phyloP scores from a whole-genome alignment of 2,113 vertebrate species.

The Petrocephalus microphthalmus region DNA sequence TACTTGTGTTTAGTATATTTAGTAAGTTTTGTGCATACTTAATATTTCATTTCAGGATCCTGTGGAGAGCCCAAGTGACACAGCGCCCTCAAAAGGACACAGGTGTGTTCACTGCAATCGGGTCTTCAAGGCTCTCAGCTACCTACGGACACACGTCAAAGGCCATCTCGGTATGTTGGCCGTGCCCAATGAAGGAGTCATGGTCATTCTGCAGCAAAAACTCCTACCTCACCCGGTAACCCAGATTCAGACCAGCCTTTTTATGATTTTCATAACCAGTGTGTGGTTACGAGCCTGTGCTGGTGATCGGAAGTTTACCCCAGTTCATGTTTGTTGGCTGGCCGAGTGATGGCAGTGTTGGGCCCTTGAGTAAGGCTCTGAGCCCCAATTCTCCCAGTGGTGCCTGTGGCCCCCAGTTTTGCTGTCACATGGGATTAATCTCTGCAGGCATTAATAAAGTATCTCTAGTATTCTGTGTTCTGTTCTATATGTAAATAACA shows the following conservation, averaged over 20 bases:
- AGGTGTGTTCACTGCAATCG: constrained; percentile 80
- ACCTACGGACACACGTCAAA: constrained; percentile 79
- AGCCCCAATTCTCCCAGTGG: neutral
- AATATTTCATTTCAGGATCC: constrained; percentile 44
- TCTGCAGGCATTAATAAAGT: neutral
- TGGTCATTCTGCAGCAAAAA: neutral
- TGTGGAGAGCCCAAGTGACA: constrained; percentile 39
- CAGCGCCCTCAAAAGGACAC: constrained; percentile 49
- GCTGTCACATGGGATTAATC: neutral
- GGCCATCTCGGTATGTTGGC: constrained; percentile 73
- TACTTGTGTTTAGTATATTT: neutral
- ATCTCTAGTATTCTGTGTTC: neutral
- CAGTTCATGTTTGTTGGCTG: neutral
- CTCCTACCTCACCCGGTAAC: neutral
- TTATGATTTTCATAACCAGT: no score
- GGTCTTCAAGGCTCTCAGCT: constrained; percentile 69
- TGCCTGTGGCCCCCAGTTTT: neutral
- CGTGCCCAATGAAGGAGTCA: neutral
- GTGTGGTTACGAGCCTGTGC: no score
- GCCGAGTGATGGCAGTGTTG: neutral
- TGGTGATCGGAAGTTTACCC: neutral
- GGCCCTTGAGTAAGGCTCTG: neutral
- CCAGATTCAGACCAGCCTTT: neutral
- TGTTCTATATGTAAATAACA: neutral
- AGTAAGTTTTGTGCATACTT: neutral